Base-by-base conservation (phyloP, 2,113 vertebrate species). In the Himantopus leucocephalus region DNA sequence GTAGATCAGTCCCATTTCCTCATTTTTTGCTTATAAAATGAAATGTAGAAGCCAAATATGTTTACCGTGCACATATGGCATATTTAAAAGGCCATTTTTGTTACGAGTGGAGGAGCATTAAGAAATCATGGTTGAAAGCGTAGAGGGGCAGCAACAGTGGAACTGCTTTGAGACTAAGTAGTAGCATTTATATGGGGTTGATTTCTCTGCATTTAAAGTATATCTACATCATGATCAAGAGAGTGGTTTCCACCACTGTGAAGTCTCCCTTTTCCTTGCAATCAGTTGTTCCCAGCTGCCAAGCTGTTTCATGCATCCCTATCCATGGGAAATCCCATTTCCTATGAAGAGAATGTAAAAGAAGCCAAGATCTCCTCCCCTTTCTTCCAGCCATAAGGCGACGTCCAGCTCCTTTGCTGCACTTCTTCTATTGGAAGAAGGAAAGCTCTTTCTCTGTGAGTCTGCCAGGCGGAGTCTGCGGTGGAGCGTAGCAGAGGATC, bases 71-170 rank as follows among this genome's bases (percentile, higher is more conserved):
- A 52, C 35, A 39, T 92, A 58, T 95, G 58, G 39, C 14, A 2
- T 94, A 39, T 93, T 92, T 79, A 34, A 88, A 93, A 90, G 53
- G 55, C 78, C 87, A 24, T 55, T 96, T 93, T 82, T 92, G 43
- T 78, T 78, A 59, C 0, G 3, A 92, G 85, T 75, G 66, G 62
- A 76, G 64, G 76, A 93, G 27, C 58, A 53, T 53, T 92, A 88
- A 94, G 82, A 62, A 95, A 59, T 72, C 12, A 8, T 45, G 58
- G 70, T 56, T 68, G 75, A 90, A 95, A 94, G 83, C 3, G 1
- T 5, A 30, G 70, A 41, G 73, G 81, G 48, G 66, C 60, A 78
- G 29, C 81, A 88, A 41, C 34, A 53, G 47, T 67, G 56, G 29
- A 59, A 62, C 17, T 72, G 52, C 77, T 92, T 75, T 71, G 81